These are phyloP conservation scores for Dromius quadrimaculatus DNA, from an alignment of 2,888 invertebrate genomes.

Conservation along the genomic window DNA sequence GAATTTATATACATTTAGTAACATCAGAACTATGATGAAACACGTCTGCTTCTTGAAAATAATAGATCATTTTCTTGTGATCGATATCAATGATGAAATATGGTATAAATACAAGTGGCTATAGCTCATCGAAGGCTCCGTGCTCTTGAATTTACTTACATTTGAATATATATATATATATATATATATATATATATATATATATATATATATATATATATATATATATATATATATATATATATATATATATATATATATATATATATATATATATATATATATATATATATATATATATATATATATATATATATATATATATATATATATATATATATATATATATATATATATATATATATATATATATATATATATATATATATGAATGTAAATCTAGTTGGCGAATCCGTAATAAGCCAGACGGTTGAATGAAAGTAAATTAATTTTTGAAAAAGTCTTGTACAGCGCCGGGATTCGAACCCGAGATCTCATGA, in stretches of 20 bases:
- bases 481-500: too few species aligned
- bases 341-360: conserved; percentile 4
- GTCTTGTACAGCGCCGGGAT: too few species aligned
- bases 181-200: conserved; percentile 15
- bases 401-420: too few species aligned
- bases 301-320: conserved; percentile 10
- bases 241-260: conserved; percentile 14
- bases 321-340: conserved; percentile 12
- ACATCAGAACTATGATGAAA: too few species aligned
- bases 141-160: background rate
- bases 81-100: too few species aligned
- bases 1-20: too few species aligned
- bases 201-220: conserved; percentile 20
- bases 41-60: too few species aligned
- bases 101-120: too few species aligned
- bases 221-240: conserved; percentile 23
- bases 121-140: too few species aligned
- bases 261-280: conserved; percentile 3
- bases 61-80: too few species aligned
- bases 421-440: too few species aligned
- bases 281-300: conserved; percentile 13
- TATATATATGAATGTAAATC: background rate
- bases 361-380: background rate
- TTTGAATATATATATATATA: background rate
- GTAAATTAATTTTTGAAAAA: too few species aligned